These are phyloP conservation scores for Vanessa tameamea DNA, from an alignment of 1,140 invertebrate genomes.

Conservation along the genomic window DNA sequence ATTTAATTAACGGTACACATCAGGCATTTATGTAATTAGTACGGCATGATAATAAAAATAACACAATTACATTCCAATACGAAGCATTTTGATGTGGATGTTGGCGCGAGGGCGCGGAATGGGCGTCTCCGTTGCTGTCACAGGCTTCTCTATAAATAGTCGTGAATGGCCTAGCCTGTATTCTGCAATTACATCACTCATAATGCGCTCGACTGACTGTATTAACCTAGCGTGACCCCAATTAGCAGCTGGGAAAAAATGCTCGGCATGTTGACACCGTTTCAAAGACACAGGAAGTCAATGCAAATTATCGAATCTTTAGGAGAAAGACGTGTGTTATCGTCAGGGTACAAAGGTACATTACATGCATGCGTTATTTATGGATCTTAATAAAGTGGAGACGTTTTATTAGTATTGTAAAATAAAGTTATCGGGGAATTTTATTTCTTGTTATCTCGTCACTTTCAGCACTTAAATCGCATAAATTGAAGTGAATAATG, in stretches of 20 bases:
- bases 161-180: slow-evolving; percentile 41
- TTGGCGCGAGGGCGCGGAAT: slow-evolving; percentile 27
- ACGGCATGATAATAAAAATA: slow-evolving; percentile 25
- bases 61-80: slow-evolving; percentile 16
- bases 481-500: neutral
- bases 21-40: slow-evolving; percentile 23
- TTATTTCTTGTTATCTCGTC: neutral
- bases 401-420: neutral
- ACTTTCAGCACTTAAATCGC: neutral
- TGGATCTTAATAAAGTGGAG: neutral
- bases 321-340: neutral
- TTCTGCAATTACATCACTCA: slow-evolving; percentile 42
- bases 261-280: slow-evolving; percentile 21
- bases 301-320: neutral
- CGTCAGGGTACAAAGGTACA: neutral
- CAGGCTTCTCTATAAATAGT: slow-evolving; percentile 37
- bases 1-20: neutral
- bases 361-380: neutral
- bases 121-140: slow-evolving; percentile 25
- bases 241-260: slow-evolving; percentile 35
- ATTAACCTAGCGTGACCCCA: slow-evolving; percentile 47
- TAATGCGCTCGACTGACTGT: slow-evolving; percentile 34
- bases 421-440: neutral
- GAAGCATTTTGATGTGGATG: neutral
- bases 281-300: slow-evolving; percentile 5